phyloP scores from a whole-genome alignment of 2,888 invertebrate genomes.

The Diarsia dahlii region DNA sequence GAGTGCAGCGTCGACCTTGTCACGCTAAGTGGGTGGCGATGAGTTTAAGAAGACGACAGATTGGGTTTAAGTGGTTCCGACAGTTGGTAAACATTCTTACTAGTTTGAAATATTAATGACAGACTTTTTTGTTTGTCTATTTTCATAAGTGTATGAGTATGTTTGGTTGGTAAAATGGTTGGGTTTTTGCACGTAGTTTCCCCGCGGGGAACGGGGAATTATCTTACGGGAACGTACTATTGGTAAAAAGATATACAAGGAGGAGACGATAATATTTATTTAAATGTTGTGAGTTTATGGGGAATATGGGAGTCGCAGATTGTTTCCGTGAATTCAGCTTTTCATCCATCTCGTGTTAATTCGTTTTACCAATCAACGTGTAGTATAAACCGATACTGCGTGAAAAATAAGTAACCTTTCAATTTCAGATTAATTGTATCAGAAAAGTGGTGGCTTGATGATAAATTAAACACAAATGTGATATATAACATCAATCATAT shows the following conservation, averaged over 20 bases:
- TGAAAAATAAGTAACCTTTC: no score
- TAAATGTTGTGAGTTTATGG: no score
- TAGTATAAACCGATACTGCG: no score
- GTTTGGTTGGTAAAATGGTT: background rate
- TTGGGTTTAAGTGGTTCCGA: conserved; percentile 43
- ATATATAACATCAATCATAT: background rate
- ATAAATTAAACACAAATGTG: background rate
- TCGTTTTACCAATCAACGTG: no score
- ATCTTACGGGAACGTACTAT: background rate
- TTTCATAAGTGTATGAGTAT: background rate
- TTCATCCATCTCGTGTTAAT: no score
- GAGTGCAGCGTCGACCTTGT: conserved; percentile 48
- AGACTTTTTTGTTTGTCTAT: conserved; percentile 12
- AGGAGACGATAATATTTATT: no score
- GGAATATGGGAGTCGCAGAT: no score
- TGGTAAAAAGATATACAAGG: background rate
- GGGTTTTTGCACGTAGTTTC: background rate
- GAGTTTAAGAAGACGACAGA: conserved; percentile 4
- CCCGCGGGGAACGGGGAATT: background rate
- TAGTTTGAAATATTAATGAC: conserved; percentile 2
- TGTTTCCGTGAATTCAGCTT: no score
- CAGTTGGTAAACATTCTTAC: conserved; percentile 31
- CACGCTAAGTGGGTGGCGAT: conserved; percentile 28
- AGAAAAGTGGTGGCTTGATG: background rate
- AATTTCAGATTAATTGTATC: no score